Conservation (phyloP, 2,797 vertebrate genomes). For the Poeciliopsis gracilis region DNA sequence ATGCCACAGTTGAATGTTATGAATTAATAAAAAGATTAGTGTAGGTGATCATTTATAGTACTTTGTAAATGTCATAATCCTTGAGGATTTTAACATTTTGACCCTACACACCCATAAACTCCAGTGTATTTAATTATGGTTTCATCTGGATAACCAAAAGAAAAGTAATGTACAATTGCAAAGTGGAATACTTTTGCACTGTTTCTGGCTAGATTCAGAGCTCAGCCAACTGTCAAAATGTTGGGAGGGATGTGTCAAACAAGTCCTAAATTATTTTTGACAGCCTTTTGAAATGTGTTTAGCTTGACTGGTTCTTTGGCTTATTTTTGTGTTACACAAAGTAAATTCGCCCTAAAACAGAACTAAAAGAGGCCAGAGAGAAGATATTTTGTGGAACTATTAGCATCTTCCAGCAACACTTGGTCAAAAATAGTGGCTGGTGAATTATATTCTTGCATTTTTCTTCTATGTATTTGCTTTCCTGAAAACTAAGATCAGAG, state of each 20-base stretch:
- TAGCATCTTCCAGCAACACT: conserved; percentile 2
- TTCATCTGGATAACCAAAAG: not conserved
- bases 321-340: not conserved
- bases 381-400: not conserved
- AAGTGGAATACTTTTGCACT: not conserved
- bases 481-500: conserved; percentile 42
- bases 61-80: not conserved
- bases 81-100: not conserved
- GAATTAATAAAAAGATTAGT: not conserved
- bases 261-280: conserved; percentile 9
- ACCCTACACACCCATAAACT: not conserved
- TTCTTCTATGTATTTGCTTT: conserved; percentile 17
- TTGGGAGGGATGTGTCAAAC: conserved; percentile 8
- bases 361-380: not conserved
- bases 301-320: not conserved
- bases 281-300: conserved; percentile 15
- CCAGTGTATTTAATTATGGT: not conserved
- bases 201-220: conserved; percentile 6
- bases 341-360: not conserved
- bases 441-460: conserved; percentile 23
- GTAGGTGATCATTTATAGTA: not conserved
- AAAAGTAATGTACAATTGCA: not conserved
- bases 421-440: conserved; percentile 10
- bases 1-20: conserved; percentile 12
- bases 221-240: conserved; percentile 20